Percentiles rank a stretch among this genome's conserved stretches.
These are phyloP conservation scores for Drosophila kurseongensis DNA, from an alignment of 1,140 invertebrate species.

Conservation along the genomic window DNA sequence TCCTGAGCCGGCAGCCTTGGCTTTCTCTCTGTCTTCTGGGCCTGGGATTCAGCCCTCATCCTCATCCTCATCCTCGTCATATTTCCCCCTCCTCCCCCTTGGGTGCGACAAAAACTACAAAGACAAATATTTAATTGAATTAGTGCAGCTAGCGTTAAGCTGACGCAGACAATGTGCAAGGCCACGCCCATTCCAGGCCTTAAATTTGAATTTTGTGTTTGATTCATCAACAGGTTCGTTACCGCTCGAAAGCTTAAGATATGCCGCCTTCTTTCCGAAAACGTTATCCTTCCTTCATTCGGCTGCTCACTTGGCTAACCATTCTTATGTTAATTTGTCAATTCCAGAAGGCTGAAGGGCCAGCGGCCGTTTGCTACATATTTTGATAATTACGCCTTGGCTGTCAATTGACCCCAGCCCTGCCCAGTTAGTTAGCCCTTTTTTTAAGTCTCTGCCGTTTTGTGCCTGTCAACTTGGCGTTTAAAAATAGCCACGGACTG, in stretches of 20 bases:
- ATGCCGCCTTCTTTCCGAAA: slow-evolving; percentile 14
- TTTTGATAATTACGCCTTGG: slow-evolving; percentile 68
- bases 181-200: slow-evolving; percentile 38
- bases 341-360: slow-evolving; percentile 42
- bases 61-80: slow-evolving; percentile 31
- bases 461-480: slow-evolving; percentile 44
- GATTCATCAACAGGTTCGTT: slow-evolving; percentile 82
- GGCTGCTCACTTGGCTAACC: slow-evolving; percentile 36
- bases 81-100: slow-evolving; percentile 13
- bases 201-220: slow-evolving; percentile 71
- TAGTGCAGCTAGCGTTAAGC: slow-evolving; percentile 80
- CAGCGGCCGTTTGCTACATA: slow-evolving; percentile 47
- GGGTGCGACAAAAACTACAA: slow-evolving; percentile 67
- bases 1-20: slow-evolving; percentile 55
- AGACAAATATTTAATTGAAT: slow-evolving; percentile 84
- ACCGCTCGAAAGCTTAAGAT: slow-evolving; percentile 47
- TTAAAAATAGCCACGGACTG: slow-evolving; percentile 63
- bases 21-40: slow-evolving; percentile 55
- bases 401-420: slow-evolving; percentile 52
- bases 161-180: slow-evolving; percentile 67
- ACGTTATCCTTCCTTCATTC: slow-evolving; percentile 15
- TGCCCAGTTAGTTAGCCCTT: slow-evolving; percentile 39
- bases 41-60: slow-evolving; percentile 16
- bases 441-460: slow-evolving; percentile 35
- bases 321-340: slow-evolving; percentile 81